phyloP scores from a whole-genome alignment of 2,797 vertebrate species.

The Miichthys miiuy region DNA sequence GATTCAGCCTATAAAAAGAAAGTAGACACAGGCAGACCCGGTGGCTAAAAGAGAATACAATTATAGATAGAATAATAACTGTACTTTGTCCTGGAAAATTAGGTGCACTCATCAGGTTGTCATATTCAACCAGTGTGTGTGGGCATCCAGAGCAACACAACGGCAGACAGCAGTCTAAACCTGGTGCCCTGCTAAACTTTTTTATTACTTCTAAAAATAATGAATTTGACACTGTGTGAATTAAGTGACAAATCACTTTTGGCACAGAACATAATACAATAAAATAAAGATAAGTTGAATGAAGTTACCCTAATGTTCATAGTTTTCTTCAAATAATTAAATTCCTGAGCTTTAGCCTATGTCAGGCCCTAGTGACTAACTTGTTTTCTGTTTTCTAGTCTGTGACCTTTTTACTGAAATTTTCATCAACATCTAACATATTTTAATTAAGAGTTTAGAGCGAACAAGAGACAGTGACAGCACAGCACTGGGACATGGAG shows the following conservation, averaged over 20 bases:
- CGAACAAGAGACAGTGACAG: neutral
- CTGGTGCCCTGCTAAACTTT: neutral
- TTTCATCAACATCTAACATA: conserved; percentile 3
- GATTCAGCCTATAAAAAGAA: conserved; percentile 1
- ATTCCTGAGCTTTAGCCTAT: neutral
- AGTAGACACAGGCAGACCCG: neutral
- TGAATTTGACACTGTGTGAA: neutral
- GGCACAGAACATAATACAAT: neutral
- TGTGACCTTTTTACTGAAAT: conserved; percentile 6
- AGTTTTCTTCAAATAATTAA: neutral
- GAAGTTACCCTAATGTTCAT: neutral
- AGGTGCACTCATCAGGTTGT: conserved; percentile 6
- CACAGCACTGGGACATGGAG: neutral
- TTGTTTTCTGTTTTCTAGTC: neutral
- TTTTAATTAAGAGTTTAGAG: neutral
- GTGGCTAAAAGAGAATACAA: neutral
- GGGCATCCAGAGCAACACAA: neutral
- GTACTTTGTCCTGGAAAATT: neutral
- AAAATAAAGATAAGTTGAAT: neutral
- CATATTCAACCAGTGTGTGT: conserved; percentile 1
- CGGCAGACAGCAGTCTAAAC: neutral
- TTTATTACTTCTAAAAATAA: neutral
- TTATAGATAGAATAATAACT: neutral
- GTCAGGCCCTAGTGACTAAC: neutral
- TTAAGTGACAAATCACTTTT: neutral